These are phyloP conservation scores for Andrena hattorfiana DNA, from an alignment of 2,888 invertebrate genomes.

Conservation along the genomic window DNA sequence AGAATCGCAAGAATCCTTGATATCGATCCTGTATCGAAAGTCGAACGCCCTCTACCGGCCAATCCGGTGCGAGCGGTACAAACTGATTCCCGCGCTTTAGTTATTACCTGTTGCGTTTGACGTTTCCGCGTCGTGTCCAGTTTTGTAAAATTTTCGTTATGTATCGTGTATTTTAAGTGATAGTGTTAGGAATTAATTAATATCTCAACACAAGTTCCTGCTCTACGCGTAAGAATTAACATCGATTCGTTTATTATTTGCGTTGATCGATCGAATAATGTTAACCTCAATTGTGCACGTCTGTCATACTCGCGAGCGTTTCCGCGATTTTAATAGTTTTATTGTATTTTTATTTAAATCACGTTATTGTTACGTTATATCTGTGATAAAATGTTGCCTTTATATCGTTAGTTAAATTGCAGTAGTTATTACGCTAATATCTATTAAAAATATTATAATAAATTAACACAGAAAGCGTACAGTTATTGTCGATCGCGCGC, in stretches of 20 bases:
- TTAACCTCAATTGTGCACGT: constrained; percentile 42
- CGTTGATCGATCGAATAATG: not conserved
- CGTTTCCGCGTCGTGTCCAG: not conserved
- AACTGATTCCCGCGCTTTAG: constrained; percentile 59
- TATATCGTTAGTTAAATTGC: not conserved
- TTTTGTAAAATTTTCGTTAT: not conserved
- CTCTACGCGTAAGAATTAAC: constrained; percentile 14
- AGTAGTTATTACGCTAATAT: not conserved
- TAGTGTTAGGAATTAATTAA: not conserved
- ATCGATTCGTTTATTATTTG: not conserved
- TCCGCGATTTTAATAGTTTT: not conserved
- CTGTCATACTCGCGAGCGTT: not conserved
- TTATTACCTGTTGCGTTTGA: constrained; percentile 70
- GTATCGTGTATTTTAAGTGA: constrained; percentile 11
- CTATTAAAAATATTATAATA: not conserved
- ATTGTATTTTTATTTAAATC: not conserved
- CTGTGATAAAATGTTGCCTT: not conserved
- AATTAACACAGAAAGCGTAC: not conserved
- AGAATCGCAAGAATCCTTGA: not conserved
- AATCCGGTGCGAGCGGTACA: not conserved
- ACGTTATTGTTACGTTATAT: not conserved
- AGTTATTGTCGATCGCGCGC: not conserved
- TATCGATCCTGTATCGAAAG: not conserved
- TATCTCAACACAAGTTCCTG: not conserved
- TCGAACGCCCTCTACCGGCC: constrained; percentile 22